These are phyloP conservation scores for Linepithema humile DNA, from an alignment of 1,140 invertebrate genomes.

Conservation along the genomic window DNA sequence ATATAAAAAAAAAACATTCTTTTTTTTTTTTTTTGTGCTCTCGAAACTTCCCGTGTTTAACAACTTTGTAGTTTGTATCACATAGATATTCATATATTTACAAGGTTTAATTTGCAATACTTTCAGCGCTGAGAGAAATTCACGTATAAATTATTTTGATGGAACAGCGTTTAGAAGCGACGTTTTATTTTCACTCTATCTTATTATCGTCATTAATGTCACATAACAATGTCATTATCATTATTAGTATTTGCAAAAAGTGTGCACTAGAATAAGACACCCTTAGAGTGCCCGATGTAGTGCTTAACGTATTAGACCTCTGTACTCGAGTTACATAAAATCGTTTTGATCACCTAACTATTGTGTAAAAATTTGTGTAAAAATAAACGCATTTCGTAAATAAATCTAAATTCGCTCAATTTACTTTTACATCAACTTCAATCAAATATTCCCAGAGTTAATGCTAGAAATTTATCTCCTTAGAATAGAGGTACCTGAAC, in stretches of 20 bases:
- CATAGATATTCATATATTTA: background rate
- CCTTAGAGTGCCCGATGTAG: slow-evolving; percentile 62
- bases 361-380: slow-evolving; percentile 71
- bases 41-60: background rate
- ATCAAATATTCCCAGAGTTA: background rate
- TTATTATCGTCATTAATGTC: slow-evolving; percentile 69
- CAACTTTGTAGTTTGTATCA: background rate
- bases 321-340: slow-evolving; percentile 67
- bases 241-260: slow-evolving; percentile 67
- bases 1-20: background rate
- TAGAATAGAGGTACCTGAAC: too few relatives aligned
- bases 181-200: slow-evolving; percentile 37
- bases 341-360: slow-evolving; percentile 65
- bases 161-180: background rate
- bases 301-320: slow-evolving; percentile 61
- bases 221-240: slow-evolving; percentile 67
- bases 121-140: background rate
- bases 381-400: slow-evolving; percentile 76
- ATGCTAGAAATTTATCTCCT: too few relatives aligned
- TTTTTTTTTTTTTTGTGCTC: background rate
- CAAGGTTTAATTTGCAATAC: background rate
- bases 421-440: slow-evolving; percentile 49
- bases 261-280: slow-evolving; percentile 72
- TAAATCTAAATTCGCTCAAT: slow-evolving; percentile 71
- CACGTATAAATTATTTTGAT: background rate